Evolutionary conservation across 2,888 invertebrate genomes (phyloP).

Genomic region (Epinotia bilunana): DNA sequence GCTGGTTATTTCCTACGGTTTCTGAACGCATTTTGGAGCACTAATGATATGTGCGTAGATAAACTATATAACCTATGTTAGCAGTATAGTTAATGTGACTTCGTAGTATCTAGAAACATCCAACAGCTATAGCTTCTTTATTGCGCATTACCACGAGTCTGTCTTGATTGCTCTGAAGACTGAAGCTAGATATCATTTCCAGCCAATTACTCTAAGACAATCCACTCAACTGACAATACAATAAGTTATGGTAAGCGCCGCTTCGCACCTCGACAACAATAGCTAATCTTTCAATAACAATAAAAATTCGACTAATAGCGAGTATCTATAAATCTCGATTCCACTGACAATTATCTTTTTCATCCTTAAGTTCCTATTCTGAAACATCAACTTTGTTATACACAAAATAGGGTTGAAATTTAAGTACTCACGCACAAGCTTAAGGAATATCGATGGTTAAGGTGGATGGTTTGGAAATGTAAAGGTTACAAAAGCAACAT

Average conservation of each 20-base stretch:
- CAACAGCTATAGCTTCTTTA: neutral
- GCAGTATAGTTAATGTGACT: neutral
- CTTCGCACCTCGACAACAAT: slow-evolving; percentile 32
- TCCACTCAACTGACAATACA: slow-evolving; percentile 22
- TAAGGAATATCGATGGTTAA: neutral
- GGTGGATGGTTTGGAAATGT: neutral
- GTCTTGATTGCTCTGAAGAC: neutral
- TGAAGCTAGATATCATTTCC: slow-evolving; percentile 12
- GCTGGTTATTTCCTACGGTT: too few species aligned
- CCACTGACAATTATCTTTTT: slow-evolving; percentile 8
- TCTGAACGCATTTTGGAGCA: too few species aligned
- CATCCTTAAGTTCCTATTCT: neutral
- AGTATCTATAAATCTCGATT: slow-evolving; percentile 18
- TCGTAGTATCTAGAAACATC: neutral
- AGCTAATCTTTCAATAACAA: slow-evolving; percentile 34
- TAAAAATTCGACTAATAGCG: slow-evolving; percentile 36
- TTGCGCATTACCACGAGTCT: neutral
- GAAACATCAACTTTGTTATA: neutral
- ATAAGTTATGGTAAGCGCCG: slow-evolving; percentile 21
- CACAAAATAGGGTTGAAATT: neutral
- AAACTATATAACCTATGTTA: too few species aligned
- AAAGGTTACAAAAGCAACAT: slow-evolving; percentile 3
- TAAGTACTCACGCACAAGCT: neutral
- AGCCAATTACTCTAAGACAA: slow-evolving; percentile 28
- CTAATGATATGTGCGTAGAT: too few species aligned